phyloP scores from a whole-genome alignment of 2,888 invertebrate genomes.

The Cephus rjabovi region DNA sequence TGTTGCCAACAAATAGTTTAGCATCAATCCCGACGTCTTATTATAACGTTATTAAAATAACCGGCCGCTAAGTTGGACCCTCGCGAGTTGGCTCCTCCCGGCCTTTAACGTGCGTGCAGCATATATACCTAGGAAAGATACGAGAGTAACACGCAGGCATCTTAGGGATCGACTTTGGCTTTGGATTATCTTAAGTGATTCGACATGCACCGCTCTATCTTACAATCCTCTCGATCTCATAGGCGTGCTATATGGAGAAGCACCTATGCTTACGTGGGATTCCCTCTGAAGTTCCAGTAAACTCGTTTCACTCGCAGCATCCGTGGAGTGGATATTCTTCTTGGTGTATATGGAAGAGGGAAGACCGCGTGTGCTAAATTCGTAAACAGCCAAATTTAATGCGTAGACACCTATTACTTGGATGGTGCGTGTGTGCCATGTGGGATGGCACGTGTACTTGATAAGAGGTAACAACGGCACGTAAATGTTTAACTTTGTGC shows the following conservation, averaged over 20 bases:
- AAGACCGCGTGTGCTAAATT: neutral
- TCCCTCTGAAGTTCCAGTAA: neutral
- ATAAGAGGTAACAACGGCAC: neutral
- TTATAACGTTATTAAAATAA: conserved; percentile 67
- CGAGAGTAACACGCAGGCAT: neutral
- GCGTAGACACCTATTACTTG: neutral
- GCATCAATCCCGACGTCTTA: conserved; percentile 66
- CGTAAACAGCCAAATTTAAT: neutral
- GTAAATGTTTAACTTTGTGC: neutral
- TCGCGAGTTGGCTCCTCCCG: conserved; percentile 1
- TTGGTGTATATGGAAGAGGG: neutral
- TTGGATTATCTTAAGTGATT: neutral
- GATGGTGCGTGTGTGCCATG: neutral
- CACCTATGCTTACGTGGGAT: neutral
- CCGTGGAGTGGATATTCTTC: conserved; percentile 15
- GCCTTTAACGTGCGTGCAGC: neutral
- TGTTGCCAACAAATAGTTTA: conserved; percentile 65
- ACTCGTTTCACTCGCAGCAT: neutral
- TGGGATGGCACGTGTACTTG: neutral
- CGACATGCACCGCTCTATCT: neutral
- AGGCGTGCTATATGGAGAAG: neutral
- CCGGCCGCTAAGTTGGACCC: conserved; percentile 44
- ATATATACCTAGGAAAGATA: neutral
- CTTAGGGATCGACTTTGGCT: neutral
- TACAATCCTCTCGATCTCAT: neutral